These are phyloP conservation scores for Ispidina picta DNA, from an alignment of 2,797 vertebrate genomes.

Conservation along the genomic window DNA sequence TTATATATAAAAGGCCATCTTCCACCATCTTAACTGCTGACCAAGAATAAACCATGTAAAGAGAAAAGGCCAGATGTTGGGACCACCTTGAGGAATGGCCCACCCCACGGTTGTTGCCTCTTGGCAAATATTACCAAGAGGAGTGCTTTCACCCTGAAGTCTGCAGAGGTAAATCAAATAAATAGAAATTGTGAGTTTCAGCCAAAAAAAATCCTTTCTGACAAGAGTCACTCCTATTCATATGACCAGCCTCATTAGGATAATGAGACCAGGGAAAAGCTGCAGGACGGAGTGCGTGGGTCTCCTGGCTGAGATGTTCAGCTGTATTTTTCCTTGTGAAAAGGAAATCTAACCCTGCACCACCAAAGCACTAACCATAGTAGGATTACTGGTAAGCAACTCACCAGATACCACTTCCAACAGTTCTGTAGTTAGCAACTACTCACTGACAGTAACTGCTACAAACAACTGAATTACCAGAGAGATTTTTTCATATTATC, in stretches of 20 bases:
- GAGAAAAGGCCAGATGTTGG: not conserved
- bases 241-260: not conserved
- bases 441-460: not conserved
- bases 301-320: slow-evolving; percentile 18
- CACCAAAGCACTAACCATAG: not conserved
- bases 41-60: not conserved
- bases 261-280: slow-evolving; percentile 22
- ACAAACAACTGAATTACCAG: not conserved
- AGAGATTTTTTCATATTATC: not conserved
- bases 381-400: slow-evolving; percentile 21
- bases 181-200: not conserved
- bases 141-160: not conserved
- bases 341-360: not conserved
- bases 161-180: not conserved
- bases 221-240: not conserved
- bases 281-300: not conserved
- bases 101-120: not conserved
- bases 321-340: slow-evolving; percentile 22
- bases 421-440: not conserved
- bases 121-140: not conserved
- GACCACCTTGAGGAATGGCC: not conserved
- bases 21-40: not conserved
- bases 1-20: not conserved
- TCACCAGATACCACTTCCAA: not conserved
- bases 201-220: not conserved